Evolutionary conservation across 2,888 invertebrate species (phyloP).

Genomic region (Unio delphinus): DNA sequence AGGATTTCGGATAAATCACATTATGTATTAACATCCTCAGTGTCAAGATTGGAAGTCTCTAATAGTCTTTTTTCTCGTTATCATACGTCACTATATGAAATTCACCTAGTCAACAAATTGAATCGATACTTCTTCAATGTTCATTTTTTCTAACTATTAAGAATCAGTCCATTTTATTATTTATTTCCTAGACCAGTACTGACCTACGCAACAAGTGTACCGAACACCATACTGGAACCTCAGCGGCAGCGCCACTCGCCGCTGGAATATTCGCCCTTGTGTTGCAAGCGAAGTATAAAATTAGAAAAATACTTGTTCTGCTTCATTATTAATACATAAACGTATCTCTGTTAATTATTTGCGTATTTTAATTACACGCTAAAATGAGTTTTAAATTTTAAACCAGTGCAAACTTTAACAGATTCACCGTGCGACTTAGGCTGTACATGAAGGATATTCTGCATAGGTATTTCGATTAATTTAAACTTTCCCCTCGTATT

Average conservation of each 20-base stretch:
- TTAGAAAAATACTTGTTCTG: background rate
- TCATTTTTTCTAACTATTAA: background rate
- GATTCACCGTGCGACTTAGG: no score
- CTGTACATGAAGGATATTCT: no score
- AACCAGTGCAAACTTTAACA: background rate
- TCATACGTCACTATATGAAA: no score
- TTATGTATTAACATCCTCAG: no score
- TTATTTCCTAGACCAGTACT: conserved; percentile 81
- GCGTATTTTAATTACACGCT: background rate
- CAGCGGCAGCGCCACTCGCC: conserved; percentile 92
- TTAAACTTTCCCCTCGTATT: no score
- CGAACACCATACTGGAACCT: conserved; percentile 90
- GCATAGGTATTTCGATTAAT: no score
- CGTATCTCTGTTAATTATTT: background rate
- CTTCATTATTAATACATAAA: background rate
- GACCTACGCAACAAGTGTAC: conserved; percentile 90
- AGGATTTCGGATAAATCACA: no score
- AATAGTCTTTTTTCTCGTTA: no score
- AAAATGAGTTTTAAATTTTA: background rate
- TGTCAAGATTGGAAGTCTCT: no score
- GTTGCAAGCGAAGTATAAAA: conserved; percentile 87
- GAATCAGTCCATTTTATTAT: background rate
- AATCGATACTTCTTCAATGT: background rate
- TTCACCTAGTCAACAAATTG: no score
- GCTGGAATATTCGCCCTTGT: conserved; percentile 91